Conservation (phyloP, 35 echinoderm and acorn worm species). For the Heliocidaris erythrogramma region DNA sequence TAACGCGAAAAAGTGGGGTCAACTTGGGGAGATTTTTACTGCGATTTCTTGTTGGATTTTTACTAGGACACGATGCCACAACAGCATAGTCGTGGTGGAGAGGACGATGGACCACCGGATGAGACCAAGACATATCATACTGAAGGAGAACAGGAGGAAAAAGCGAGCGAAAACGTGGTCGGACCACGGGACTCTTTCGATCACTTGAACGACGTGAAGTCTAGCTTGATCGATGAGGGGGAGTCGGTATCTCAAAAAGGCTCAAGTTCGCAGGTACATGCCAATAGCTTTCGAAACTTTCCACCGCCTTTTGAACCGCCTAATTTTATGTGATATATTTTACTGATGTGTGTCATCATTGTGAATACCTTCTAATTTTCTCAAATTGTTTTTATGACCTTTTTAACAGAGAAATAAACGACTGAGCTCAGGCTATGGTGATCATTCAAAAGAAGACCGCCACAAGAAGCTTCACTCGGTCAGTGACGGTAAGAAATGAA, state of each 20-base stretch:
- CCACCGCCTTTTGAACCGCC: not conserved
- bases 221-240: conserved; percentile 63
- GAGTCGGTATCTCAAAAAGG: conserved; percentile 58
- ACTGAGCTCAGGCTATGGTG: conserved; percentile 58
- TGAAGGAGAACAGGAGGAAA: conserved; percentile 78
- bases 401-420: conserved; percentile 71
- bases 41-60: conserved; percentile 73
- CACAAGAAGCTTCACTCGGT: conserved; percentile 66
- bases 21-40: conserved; percentile 72
- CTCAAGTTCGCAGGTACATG: conserved; percentile 70
- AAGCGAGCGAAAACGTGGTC: conserved; percentile 69
- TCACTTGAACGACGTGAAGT: conserved; percentile 70
- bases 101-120: conserved; percentile 72
- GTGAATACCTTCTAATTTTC: conserved; percentile 27
- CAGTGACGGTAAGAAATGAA: conserved; percentile 58
- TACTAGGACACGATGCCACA: conserved; percentile 72
- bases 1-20: conserved; percentile 74
- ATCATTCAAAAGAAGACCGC: conserved; percentile 62
- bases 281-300: conserved; percentile 6
- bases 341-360: conserved; percentile 12
- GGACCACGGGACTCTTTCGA: conserved; percentile 76
- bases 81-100: conserved; percentile 75
- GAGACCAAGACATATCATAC: conserved; percentile 76
- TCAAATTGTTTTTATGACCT: conserved; percentile 34
- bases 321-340: conserved; percentile 15